phyloP scores from a whole-genome alignment of 2,797 vertebrate genomes.

The Sparidentex hasta region DNA sequence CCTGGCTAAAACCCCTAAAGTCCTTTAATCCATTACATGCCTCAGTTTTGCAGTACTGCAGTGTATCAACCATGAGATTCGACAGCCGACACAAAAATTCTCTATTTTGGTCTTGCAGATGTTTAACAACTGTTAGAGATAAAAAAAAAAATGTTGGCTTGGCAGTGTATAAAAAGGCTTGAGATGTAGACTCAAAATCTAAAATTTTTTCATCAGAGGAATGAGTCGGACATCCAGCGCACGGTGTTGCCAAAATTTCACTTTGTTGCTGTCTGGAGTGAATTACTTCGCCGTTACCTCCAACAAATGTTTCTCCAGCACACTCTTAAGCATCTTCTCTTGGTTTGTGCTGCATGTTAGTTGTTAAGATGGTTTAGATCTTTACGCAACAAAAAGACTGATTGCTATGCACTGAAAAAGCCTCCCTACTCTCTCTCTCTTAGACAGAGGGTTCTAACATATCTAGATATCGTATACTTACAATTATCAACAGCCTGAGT shows the following conservation, averaged over 20 bases:
- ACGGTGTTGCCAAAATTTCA: accelerated
- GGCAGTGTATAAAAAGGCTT: not conserved
- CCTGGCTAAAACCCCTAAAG: no score
- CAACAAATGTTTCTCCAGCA: not conserved
- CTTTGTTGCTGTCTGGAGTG: not conserved
- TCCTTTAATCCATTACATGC: not conserved
- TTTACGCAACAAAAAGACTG: no score
- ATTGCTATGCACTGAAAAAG: no score
- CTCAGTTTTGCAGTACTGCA: not conserved
- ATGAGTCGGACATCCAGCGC: not conserved
- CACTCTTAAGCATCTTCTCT: not conserved
- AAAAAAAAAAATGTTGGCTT: not conserved
- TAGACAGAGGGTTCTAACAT: no score
- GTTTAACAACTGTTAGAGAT: not conserved
- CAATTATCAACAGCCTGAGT: no score
- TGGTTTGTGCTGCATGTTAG: not conserved
- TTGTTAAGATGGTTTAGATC: no score
- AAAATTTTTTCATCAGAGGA: not conserved
- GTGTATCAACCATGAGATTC: not conserved
- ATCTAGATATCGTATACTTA: no score
- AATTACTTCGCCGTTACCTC: not conserved
- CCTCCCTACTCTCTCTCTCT: no score
- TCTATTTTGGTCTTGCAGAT: not conserved
- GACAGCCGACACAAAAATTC: not conserved
- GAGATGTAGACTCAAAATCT: not conserved